Percentiles rank a stretch among this genome's conserved stretches.
These are phyloP conservation scores for Dorcus hopei DNA, from an alignment of 2,888 invertebrate genomes.

Conservation along the genomic window DNA sequence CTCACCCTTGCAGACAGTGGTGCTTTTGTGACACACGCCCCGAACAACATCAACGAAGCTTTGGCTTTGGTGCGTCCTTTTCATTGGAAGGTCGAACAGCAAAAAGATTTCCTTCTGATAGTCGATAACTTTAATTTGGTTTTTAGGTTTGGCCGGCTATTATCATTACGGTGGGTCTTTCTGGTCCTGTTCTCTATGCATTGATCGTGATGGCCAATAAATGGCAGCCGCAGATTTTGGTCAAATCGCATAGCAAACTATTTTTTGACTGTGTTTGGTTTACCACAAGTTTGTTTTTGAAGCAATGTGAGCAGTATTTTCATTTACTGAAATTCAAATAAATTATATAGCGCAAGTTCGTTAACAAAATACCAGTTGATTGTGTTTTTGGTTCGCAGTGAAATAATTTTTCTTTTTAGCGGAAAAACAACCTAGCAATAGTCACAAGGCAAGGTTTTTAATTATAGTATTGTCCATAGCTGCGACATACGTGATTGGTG, in stretches of 20 bases:
- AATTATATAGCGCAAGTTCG: background rate
- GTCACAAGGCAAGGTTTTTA: constrained; percentile 66
- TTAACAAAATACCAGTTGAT: background rate
- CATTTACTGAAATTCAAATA: background rate
- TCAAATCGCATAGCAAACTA: constrained; percentile 42
- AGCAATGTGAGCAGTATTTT: constrained; percentile 59
- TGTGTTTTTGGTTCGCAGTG: background rate
- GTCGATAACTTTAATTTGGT: background rate
- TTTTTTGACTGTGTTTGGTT: constrained; percentile 70
- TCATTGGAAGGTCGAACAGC: constrained; percentile 59
- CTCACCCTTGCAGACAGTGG: constrained; percentile 74
- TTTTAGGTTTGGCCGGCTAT: constrained; percentile 70
- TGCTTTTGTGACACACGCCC: constrained; percentile 73
- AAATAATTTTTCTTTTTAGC: constrained; percentile 43
- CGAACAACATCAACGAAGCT: constrained; percentile 69
- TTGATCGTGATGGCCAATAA: constrained; percentile 63
- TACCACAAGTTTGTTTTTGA: constrained; percentile 65
- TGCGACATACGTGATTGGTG: constrained; percentile 73
- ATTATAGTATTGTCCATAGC: constrained; percentile 68
- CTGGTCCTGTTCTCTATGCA: constrained; percentile 67
- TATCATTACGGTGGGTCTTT: constrained; percentile 60
- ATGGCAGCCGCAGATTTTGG: constrained; percentile 51
- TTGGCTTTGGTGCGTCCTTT: constrained; percentile 71
- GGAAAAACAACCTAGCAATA: constrained; percentile 59
- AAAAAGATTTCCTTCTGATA: background rate